Evolutionary conservation across 2,888 invertebrate genomes (phyloP), one percentile per base, ranked within the genome.

Genomic region (Cerceris rybyensis): DNA sequence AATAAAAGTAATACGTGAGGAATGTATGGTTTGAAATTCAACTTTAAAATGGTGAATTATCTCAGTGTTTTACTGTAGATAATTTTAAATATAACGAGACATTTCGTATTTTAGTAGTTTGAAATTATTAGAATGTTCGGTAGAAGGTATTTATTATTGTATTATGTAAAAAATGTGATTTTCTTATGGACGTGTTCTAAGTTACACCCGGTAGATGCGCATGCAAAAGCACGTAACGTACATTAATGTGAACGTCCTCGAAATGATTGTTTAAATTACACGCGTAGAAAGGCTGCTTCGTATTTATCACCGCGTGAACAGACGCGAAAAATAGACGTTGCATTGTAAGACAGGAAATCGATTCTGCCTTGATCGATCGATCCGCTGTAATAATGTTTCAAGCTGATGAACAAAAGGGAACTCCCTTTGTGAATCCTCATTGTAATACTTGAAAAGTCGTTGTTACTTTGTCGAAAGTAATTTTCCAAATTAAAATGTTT

Each of bases 321-420:
- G 14, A 66, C 68, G 66, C 72, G 81, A 72, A 68, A 80, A 82
- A 80, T 82, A 72, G 80, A 70, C 68, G 61, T 46, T 52, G 69
- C 66, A 81, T 83, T 84, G 85, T 83, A 55, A 64, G 50, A 70
- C 61, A 60, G 75, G 63, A 59, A 68, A 87, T 86, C 81, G 81
- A 80, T 71, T 81, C 70, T 54, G 63, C 58, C 49, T 65, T 75
- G 70, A 80, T 82, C 80, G 77, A 86, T 86, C 78, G 68, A 82
- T 77, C 73, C 75, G 60, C 65, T 57, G 17, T 57, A 17, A 28
- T 57, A 57, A 57, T 8, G 11, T 17, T 17, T 57, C 39, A 57
- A 57, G 55, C 39, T 57, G 55, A 13, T 57, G 50, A n/a, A 50
- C 50, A 50, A 50, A 50, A n/a, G 50, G n/a, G n/a, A 50, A 50